Base-by-base conservation (phyloP, 2,113 vertebrate genomes). In the Crotalus horridus region DNA sequence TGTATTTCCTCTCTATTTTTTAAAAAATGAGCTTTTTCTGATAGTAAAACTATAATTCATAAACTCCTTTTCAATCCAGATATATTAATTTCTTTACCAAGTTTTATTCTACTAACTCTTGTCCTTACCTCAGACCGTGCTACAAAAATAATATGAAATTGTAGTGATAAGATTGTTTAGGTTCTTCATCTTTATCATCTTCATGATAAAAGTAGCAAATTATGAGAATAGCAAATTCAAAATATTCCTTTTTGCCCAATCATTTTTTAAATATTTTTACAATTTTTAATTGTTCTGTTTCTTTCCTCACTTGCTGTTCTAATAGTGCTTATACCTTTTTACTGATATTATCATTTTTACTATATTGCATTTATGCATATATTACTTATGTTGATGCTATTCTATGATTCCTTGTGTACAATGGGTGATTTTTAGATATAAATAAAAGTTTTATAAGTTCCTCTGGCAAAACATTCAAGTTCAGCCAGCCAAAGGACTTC, bases 31-130 rank as follows among this genome's bases (percentile, higher is more conserved):
- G 81, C 46, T 90, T 86, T 93, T 93, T 95, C 94, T 91, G 91
- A 95, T 94, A 97, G 96, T 92, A 95, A 97, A 96, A 95, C 92
- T 92, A 54, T 85, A 92, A 89, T 91, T 96, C 94, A 92, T 92
- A 89, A 95, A 97, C 95, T 96, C 94, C 94, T 96, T 96, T 96
- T 87, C 91, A 92, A 93, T 92, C 91, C 86, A 94, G 92, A 94
- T 95, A 87, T 85, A 93, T 95, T 95, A 95, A 93, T 86, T 92
- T 96, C 93, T 94, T 58, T 24, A 88, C 89, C 58, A 1, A 94
- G 94, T 88, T 87, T 69, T 92, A 91, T 64, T n/a, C 92, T 95
- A 92, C 94, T 95, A 91, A 94, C 92, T 93, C 91, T 95, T 87
- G 94, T 94, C 94, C 90, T 96, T 95, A 94, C 95, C 95, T 88